phyloP scores from a whole-genome alignment of 2,888 invertebrate genomes.

The Chymomyza fuscimana region DNA sequence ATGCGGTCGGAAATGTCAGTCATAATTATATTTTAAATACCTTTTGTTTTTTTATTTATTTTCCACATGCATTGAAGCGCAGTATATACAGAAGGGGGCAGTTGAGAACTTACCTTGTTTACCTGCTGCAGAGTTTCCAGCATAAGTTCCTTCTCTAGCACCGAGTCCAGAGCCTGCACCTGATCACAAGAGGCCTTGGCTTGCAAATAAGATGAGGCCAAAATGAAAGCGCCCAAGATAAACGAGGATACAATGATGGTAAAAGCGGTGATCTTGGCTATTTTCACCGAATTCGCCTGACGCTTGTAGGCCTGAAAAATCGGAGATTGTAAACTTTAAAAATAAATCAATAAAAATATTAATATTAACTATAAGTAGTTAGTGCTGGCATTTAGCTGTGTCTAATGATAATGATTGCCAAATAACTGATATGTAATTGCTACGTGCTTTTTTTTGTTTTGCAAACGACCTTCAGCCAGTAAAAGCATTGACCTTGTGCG shows the following conservation, averaged over 20 bases:
- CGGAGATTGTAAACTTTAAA: constrained; percentile 21
- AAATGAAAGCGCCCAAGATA: constrained; percentile 89
- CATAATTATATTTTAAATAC: not conserved
- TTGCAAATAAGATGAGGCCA: constrained; percentile 91
- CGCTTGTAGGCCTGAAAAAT: constrained; percentile 88
- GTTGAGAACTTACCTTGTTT: constrained; percentile 79
- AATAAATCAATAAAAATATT: constrained; percentile 34
- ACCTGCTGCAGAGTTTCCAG: constrained; percentile 87
- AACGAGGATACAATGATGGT: constrained; percentile 90
- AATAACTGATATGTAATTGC: constrained; percentile 22
- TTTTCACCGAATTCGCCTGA: constrained; percentile 89
- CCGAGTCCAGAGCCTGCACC: constrained; percentile 85
- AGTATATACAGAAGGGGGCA: constrained; percentile 24
- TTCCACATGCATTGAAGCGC: not conserved
- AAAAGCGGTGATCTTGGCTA: constrained; percentile 90
- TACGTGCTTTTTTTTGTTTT: constrained; percentile 44
- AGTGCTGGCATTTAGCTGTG: constrained; percentile 2
- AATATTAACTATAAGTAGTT: not conserved
- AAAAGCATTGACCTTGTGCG: constrained; percentile 50
- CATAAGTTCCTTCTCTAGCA: constrained; percentile 85
- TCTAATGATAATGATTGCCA: constrained; percentile 1
- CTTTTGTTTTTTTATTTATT: not conserved
- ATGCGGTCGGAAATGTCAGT: not conserved
- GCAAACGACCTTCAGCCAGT: constrained; percentile 44
- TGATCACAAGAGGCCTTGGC: constrained; percentile 90